Evolutionary conservation across 2,797 vertebrate genomes (phyloP).

Genomic region (Gymnocypris eckloni): DNA sequence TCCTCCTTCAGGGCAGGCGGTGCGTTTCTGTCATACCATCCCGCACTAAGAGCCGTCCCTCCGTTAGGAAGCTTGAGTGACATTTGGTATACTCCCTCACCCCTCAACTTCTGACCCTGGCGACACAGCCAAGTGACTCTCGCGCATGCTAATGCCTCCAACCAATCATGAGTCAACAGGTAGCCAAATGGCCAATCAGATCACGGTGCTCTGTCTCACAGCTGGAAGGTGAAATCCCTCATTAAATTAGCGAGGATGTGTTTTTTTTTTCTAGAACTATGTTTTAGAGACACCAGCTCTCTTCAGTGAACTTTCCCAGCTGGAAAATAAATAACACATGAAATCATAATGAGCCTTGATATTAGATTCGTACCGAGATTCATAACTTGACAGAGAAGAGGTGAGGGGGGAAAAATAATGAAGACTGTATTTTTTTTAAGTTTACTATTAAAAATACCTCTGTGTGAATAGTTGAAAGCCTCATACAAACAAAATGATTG

Average conservation of each 20-base stretch:
- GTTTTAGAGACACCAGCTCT: constrained; percentile 33
- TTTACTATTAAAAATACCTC: constrained; percentile 9
- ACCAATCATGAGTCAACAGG: constrained; percentile 67
- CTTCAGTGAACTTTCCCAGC: constrained; percentile 45
- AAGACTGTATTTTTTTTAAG: constrained; percentile 18
- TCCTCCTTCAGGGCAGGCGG: constrained; percentile 2
- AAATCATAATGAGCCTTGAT: constrained; percentile 56
- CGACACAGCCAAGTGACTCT: constrained; percentile 1
- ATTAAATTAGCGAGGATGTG: constrained; percentile 47
- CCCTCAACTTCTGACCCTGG: constrained; percentile 53
- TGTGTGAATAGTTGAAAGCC: neutral
- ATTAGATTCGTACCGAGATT: constrained; percentile 45
- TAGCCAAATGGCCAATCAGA: constrained; percentile 61
- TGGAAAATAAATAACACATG: constrained; percentile 58
- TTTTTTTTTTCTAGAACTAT: constrained; percentile 23
- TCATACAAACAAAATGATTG: neutral
- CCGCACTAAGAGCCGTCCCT: constrained; percentile 42
- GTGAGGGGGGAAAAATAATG: constrained; percentile 33
- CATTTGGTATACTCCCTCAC: constrained; percentile 63
- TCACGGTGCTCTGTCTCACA: constrained; percentile 47
- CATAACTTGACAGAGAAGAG: constrained; percentile 52
- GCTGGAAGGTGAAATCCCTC: constrained; percentile 50
- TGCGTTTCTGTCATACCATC: neutral
- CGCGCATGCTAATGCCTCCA: neutral
- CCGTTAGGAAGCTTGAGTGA: constrained; percentile 42